phyloP scores from a whole-genome alignment of 2,888 invertebrate species.

The Lasioglossum morio region DNA sequence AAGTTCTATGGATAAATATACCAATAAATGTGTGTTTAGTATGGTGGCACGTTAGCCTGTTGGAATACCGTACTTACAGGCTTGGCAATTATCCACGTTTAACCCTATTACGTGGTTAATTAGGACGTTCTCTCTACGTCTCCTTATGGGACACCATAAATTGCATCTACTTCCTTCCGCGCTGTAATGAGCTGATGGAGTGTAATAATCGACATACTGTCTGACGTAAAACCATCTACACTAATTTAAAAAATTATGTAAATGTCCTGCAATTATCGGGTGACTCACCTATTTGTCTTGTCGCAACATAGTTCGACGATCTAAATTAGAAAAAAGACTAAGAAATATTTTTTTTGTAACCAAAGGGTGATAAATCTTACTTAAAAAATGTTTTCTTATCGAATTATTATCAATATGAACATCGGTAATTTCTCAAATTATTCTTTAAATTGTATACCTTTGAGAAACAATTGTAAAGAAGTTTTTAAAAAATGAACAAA shows the following conservation, averaged over 20 bases:
- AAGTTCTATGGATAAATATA: neutral
- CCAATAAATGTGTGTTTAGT: neutral
- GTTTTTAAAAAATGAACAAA: neutral
- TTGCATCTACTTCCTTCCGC: conserved; percentile 60
- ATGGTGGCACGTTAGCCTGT: neutral
- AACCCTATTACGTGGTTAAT: conserved; percentile 77
- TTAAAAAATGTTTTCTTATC: neutral
- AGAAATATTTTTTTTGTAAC: too few relatives aligned
- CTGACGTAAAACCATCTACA: neutral
- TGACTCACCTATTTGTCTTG: neutral
- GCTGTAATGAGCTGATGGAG: conserved; percentile 14
- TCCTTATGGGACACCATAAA: conserved; percentile 52
- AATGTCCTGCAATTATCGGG: neutral
- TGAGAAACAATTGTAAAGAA: neutral
- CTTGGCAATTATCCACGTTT: conserved; percentile 72
- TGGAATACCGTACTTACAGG: conserved; percentile 71
- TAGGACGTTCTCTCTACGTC: conserved; percentile 65
- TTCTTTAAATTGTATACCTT: neutral
- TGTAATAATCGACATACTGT: conserved; percentile 7
- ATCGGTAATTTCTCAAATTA: neutral
- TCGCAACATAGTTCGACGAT: neutral
- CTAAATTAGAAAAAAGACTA: neutral
- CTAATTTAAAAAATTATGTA: conserved; percentile 3
- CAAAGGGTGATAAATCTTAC: too few relatives aligned
- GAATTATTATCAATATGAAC: neutral